phyloP scores from a whole-genome alignment of 2,113 vertebrate species.

The Halichoeres trimaculatus region DNA sequence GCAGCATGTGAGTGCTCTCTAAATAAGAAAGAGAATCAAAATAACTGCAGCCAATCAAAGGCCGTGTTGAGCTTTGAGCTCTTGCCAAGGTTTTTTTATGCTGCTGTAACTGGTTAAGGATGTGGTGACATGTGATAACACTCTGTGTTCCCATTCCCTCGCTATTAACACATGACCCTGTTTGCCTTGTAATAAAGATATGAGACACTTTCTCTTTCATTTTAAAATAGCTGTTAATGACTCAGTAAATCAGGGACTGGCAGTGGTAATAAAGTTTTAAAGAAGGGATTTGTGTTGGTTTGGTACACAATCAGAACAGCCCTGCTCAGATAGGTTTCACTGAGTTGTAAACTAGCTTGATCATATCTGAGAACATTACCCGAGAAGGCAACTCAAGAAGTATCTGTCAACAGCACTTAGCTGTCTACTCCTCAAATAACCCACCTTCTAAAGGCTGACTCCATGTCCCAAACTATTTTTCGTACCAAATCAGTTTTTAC shows the following conservation, averaged over 20 bases:
- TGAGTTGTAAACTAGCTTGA: slow-evolving; percentile 48
- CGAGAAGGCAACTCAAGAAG: slow-evolving; percentile 23
- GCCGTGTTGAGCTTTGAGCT: slow-evolving; percentile 48
- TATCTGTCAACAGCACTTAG: slow-evolving; percentile 41
- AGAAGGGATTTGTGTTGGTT: background rate
- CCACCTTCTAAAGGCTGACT: slow-evolving; percentile 41
- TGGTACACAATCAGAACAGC: slow-evolving; percentile 19
- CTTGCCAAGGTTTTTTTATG: slow-evolving; percentile 62
- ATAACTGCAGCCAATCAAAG: slow-evolving; percentile 70
- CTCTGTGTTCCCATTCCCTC: slow-evolving; percentile 37
- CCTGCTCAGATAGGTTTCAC: slow-evolving; percentile 32
- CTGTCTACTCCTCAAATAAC: slow-evolving; percentile 59
- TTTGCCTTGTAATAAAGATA: slow-evolving; percentile 26
- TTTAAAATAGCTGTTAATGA: slow-evolving; percentile 41
- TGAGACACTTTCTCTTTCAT: slow-evolving; percentile 27
- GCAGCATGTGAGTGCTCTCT: slow-evolving; percentile 47
- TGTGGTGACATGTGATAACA: slow-evolving; percentile 67
- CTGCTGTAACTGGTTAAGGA: slow-evolving; percentile 63
- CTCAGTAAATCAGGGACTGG: slow-evolving; percentile 22
- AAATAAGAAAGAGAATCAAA: slow-evolving; percentile 53
- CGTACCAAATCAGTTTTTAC: slow-evolving; percentile 47
- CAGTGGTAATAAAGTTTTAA: background rate
- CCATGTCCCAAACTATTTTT: too few species aligned
- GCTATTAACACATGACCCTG: slow-evolving; percentile 43
- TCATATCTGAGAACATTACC: slow-evolving; percentile 46